Percentiles rank a stretch among this genome's conserved stretches.
phyloP scores from a whole-genome alignment of 2,797 vertebrate genomes.

The Notoglanidium macrostoma region DNA sequence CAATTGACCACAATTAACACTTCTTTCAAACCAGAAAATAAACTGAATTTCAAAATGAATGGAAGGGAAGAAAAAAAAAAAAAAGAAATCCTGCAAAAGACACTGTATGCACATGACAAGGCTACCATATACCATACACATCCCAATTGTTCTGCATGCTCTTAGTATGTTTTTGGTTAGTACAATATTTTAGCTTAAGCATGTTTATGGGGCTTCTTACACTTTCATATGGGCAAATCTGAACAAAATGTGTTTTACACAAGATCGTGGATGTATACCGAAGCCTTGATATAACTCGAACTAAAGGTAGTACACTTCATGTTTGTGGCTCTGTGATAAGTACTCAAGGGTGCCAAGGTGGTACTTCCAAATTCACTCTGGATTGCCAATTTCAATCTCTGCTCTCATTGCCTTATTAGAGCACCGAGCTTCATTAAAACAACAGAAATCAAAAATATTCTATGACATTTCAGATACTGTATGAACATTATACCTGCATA shows the following conservation, averaged over 20 bases:
- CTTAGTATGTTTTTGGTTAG: constrained; percentile 62
- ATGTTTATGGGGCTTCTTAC: constrained; percentile 56
- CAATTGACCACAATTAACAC: constrained; percentile 82
- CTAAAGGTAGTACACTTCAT: constrained; percentile 37
- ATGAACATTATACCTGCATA: constrained; percentile 13
- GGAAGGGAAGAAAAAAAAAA: constrained; percentile 46
- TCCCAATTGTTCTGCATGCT: constrained; percentile 70
- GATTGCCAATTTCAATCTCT: constrained; percentile 44
- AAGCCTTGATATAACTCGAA: constrained; percentile 32
- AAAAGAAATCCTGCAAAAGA: constrained; percentile 63
- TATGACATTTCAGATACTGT: constrained; percentile 38
- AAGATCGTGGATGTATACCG: not conserved
- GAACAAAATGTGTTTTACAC: not conserved
- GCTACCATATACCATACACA: constrained; percentile 69
- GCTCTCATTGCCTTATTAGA: constrained; percentile 37
- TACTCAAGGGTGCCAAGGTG: not conserved
- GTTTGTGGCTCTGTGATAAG: constrained; percentile 22
- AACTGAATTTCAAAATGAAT: constrained; percentile 64
- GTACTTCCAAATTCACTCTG: constrained; percentile 1
- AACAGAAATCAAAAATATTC: constrained; percentile 45
- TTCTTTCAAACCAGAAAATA: constrained; percentile 72
- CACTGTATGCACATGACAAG: constrained; percentile 53
- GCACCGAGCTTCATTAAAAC: constrained; percentile 49
- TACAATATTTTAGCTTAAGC: constrained; percentile 57
- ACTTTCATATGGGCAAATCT: constrained; percentile 24